These are phyloP conservation scores for Lophura nycthemera DNA, from an alignment of 2,113 vertebrate genomes.

Conservation along the genomic window DNA sequence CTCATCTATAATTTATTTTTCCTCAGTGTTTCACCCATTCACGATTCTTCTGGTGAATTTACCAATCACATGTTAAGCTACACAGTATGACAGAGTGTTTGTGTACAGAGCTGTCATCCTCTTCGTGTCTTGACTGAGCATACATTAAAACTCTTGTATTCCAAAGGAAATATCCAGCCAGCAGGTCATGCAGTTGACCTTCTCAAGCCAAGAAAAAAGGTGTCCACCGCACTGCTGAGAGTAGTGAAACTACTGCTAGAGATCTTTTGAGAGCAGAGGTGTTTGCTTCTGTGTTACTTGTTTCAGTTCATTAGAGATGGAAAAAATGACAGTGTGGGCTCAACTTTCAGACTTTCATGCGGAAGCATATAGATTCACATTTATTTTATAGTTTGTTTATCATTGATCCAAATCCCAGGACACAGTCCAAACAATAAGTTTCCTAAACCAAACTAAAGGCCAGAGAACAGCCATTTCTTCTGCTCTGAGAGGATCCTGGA, in stretches of 20 bases:
- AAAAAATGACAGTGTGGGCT: fast-evolving
- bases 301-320: neutral
- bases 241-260: neutral
- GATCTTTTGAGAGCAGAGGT: neutral
- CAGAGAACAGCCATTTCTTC: neutral
- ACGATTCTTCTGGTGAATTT: slow-evolving; percentile 9
- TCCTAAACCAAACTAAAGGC: neutral
- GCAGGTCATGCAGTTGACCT: neutral
- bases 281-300: neutral
- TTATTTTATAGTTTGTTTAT: neutral
- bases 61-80: neutral
- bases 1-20: slow-evolving; percentile 3
- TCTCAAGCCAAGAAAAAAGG: neutral
- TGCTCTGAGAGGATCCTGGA: neutral
- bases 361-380: neutral
- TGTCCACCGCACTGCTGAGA: neutral
- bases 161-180: neutral
- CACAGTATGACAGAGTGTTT: neutral
- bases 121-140: neutral
- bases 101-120: neutral
- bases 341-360: neutral
- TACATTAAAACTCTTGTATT: neutral
- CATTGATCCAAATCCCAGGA: neutral
- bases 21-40: slow-evolving; percentile 6
- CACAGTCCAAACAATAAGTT: neutral